Evolutionary conservation across 2,797 vertebrate genomes (phyloP).

Genomic region (Capromys pilorides): DNA sequence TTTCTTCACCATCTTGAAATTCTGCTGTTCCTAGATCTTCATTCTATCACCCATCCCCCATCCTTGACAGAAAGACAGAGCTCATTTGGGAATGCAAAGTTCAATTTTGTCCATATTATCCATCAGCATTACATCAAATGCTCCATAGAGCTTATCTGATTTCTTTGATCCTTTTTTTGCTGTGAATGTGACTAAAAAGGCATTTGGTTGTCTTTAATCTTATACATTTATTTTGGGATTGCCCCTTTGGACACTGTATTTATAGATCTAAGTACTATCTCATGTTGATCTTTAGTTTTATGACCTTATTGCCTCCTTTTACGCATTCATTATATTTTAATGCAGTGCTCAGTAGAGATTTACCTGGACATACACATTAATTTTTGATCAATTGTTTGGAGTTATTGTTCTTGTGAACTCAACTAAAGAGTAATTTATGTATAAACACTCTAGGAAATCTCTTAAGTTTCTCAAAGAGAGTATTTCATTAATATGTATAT

Average conservation of each 20-base stretch:
- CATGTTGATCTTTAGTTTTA: conserved; percentile 52
- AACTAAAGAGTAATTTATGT: conserved; percentile 44
- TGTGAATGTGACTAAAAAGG: conserved; percentile 10
- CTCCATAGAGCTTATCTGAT: conserved; percentile 19
- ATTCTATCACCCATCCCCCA: neutral
- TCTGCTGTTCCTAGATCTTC: neutral
- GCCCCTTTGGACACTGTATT: neutral
- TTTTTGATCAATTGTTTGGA: conserved; percentile 47
- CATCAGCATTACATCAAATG: neutral
- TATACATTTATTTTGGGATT: conserved; percentile 35
- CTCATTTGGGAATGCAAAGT: neutral
- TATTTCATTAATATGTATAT: conserved; percentile 6
- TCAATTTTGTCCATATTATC: neutral
- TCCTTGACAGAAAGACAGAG: neutral
- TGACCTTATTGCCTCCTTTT: conserved; percentile 49
- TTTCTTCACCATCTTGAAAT: neutral
- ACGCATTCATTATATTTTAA: conserved; percentile 48
- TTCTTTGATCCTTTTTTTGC: conserved; percentile 48
- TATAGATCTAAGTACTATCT: conserved; percentile 31
- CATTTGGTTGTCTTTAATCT: conserved; percentile 59
- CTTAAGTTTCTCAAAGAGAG: conserved; percentile 21
- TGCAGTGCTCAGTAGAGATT: conserved; percentile 21
- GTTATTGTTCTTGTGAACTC: conserved; percentile 47
- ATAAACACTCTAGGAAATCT: neutral
- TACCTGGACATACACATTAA: conserved; percentile 38